Evolutionary conservation across 1,140 invertebrate species (phyloP), one percentile per base, ranked within the genome.

Genomic region (Neotoxoptera formosana): DNA sequence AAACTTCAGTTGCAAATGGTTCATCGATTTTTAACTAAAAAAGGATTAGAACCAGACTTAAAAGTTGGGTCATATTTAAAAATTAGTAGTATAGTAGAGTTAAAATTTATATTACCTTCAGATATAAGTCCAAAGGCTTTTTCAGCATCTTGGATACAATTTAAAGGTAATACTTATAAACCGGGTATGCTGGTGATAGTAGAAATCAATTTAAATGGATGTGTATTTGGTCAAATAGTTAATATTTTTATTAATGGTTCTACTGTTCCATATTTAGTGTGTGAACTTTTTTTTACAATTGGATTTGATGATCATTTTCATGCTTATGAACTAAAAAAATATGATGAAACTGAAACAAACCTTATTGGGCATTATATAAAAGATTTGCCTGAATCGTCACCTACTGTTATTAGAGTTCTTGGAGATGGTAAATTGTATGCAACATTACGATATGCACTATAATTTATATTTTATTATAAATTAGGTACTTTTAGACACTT

Each of bases 21-120:
- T 67, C 25, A 67, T 67, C 60, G 60, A 67, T 67, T 67, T 67
- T 67, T 67, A 67, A 67, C 60, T 67, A n/a, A 67, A 67, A n/a
- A n/a, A 17, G 60, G 60, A n/a, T 67, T 67, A 67, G 60, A 67
- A n/a, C 60, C 25, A 30, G 60, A 67, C n/a, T 67, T n/a, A 67
- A n/a, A 67, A 67, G 8, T 67, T n/a, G 30, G 8, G 2, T 67
- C 8, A 30, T 67, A 67, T 67, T 67, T 67, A 67, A 67, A 67
- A 67, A 67, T 14, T 9, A 67, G n/a, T 67, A 67, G 9, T 67
- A 0, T 14, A n/a, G 30, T n/a, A 67, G n/a, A 67, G 9, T 67
- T 67, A 56, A 23, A 56, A 7, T 56, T 67, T n/a, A 67, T n/a
- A 67, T 67, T 67, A 67, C 60, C 60, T 67, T 56, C 53, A 56